Evolutionary conservation across 2,797 vertebrate species (phyloP).

Genomic region (Clarias fuscus): DNA sequence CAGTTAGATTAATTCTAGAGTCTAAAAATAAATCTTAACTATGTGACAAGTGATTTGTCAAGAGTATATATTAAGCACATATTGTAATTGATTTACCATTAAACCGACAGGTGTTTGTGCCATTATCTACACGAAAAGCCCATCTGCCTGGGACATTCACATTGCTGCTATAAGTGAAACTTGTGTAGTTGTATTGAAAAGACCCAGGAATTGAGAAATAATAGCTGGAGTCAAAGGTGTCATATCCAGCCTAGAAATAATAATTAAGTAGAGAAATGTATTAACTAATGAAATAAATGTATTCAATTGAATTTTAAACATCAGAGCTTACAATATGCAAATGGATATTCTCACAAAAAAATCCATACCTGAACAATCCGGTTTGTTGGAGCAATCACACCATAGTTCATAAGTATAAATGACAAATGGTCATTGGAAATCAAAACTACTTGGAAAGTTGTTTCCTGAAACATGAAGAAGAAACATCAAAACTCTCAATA

Average conservation of each 20-base stretch:
- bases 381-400: conserved; percentile 1
- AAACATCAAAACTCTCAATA: neutral
- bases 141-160: conserved; percentile 63
- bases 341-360: neutral
- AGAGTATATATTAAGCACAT: neutral
- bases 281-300: neutral
- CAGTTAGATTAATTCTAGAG: neutral
- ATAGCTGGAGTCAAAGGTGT: conserved; percentile 56
- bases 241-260: conserved; percentile 68
- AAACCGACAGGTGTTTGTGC: conserved; percentile 54
- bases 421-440: conserved; percentile 59
- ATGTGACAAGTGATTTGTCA: neutral
- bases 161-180: conserved; percentile 59
- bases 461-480: conserved; percentile 49
- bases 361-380: conserved; percentile 49
- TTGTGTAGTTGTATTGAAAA: conserved; percentile 33
- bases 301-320: no score
- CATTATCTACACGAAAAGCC: conserved; percentile 62
- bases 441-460: conserved; percentile 67
- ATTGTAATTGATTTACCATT: conserved; percentile 52
- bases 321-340: neutral
- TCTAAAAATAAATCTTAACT: neutral
- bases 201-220: conserved; percentile 60
- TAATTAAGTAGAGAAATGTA: neutral
- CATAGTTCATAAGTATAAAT: conserved; percentile 72